phyloP scores from a whole-genome alignment of 2,797 vertebrate species.

The Columba guinea region DNA sequence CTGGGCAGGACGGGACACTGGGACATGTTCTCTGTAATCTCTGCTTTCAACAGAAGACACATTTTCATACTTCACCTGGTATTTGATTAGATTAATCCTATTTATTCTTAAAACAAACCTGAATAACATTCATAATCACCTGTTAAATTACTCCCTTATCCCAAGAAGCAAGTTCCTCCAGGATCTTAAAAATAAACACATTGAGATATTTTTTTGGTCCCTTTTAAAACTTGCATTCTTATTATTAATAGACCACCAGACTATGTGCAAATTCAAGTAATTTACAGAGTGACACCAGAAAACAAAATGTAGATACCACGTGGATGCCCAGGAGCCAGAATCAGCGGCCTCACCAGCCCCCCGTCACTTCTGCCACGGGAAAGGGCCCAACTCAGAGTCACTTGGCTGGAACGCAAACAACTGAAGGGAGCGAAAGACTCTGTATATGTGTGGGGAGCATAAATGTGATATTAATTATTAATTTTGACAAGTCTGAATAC shows the following conservation, averaged over 20 bases:
- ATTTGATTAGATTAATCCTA: not conserved
- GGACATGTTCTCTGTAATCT: not conserved
- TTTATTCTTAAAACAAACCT: not conserved
- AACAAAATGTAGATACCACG: not conserved
- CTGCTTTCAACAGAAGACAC: not conserved
- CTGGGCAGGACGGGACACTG: not conserved
- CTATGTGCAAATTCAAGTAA: not conserved
- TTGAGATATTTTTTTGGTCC: not conserved
- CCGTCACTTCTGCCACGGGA: not conserved
- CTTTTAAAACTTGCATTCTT: not conserved
- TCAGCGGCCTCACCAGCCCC: not conserved
- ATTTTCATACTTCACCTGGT: not conserved
- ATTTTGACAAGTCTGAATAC: slow-evolving; percentile 66
- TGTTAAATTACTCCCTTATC: not conserved
- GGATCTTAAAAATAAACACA: not conserved
- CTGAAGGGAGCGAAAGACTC: not conserved
- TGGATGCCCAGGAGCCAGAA: not conserved
- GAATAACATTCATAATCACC: not conserved
- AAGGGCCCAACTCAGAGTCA: not conserved
- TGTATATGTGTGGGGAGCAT: slow-evolving; percentile 6
- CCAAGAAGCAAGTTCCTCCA: not conserved
- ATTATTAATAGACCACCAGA: not conserved
- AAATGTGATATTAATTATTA: slow-evolving; percentile 63
- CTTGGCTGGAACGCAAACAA: not conserved
- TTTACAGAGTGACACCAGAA: not conserved